These are phyloP conservation scores for Mesoclemmys tuberculata DNA, from an alignment of 2,113 vertebrate genomes.

Conservation along the genomic window DNA sequence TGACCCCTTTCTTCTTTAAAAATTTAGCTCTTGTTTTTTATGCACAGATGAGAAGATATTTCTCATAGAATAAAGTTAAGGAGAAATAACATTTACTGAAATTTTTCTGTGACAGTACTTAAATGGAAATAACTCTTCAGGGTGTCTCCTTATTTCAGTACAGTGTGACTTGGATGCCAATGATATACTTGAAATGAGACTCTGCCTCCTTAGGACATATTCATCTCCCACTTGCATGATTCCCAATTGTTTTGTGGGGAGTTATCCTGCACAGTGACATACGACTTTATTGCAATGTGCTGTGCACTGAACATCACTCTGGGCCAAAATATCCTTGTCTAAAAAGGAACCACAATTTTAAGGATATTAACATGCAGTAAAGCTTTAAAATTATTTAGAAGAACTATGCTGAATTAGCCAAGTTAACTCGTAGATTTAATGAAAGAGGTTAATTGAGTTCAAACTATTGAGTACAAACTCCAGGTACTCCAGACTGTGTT, in stretches of 20 bases:
- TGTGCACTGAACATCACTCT: slow-evolving; percentile 19
- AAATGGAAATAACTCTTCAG: neutral
- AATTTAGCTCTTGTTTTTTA: neutral
- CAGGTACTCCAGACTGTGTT: neutral
- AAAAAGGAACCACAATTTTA: slow-evolving; percentile 45
- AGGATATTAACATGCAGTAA: slow-evolving; percentile 16
- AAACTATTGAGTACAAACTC: neutral
- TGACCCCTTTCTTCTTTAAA: neutral
- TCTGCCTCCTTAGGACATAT: slow-evolving; percentile 20
- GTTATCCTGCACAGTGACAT: slow-evolving; percentile 10
- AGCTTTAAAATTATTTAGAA: neutral
- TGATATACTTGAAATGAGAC: slow-evolving; percentile 5
- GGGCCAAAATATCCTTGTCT: neutral
- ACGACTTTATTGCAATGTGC: slow-evolving; percentile 39
- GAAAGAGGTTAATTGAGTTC: neutral
- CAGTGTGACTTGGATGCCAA: neutral
- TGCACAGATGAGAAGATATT: neutral
- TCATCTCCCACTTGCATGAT: slow-evolving; percentile 36
- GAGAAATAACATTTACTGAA: slow-evolving; percentile 20
- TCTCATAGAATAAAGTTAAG: slow-evolving; percentile 30
- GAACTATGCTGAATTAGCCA: neutral
- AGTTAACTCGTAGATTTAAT: neutral
- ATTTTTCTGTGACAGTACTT: slow-evolving; percentile 25
- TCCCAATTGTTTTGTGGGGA: slow-evolving; percentile 47
- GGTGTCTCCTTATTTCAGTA: slow-evolving; percentile 9